A percentile compares a stretch with the other conserved stretches of the same genome.
Conservation (phyloP, 2,797 vertebrate genomes). For the Pelochelys cantorii region DNA sequence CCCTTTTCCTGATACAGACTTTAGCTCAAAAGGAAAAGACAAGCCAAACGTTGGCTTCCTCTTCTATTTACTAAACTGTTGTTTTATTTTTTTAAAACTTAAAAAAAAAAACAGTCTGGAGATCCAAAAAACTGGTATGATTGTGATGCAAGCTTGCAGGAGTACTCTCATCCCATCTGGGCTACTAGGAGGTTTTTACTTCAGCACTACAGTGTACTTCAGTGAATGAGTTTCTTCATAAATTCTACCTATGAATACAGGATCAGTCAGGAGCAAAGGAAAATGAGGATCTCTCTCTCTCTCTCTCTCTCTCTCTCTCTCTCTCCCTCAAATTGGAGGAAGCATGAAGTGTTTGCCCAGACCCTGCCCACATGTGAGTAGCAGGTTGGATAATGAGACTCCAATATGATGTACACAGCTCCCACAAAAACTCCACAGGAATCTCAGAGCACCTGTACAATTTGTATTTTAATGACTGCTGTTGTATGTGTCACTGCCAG, state of each 20-base stretch:
- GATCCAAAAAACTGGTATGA: neutral
- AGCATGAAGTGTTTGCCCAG: constrained; percentile 15
- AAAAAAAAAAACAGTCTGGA: accelerated
- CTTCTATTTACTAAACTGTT: neutral
- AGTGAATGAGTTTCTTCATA: neutral
- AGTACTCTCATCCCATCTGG: neutral
- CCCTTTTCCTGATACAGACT: neutral
- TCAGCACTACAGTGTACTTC: neutral
- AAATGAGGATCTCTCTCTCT: neutral
- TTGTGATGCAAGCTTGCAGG: neutral
- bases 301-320: no score
- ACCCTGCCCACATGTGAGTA: constrained; percentile 25
- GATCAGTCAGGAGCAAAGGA: constrained; percentile 3
- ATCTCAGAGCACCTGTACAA: constrained; percentile 17
- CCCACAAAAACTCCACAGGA: constrained; percentile 10
- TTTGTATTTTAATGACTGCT: constrained; percentile 34
- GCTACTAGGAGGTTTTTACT: neutral
- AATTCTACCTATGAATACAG: constrained; percentile 11
- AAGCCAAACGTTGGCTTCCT: neutral
- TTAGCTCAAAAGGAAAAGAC: neutral
- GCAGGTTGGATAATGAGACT: constrained; percentile 16
- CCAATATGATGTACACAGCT: constrained; percentile 28
- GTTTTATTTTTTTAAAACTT: neutral
- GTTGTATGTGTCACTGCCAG: accelerated
- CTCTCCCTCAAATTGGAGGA: constrained; percentile 11